Evolutionary conservation across 2,113 vertebrate species (phyloP).

Genomic region (Vidua chalybeata): DNA sequence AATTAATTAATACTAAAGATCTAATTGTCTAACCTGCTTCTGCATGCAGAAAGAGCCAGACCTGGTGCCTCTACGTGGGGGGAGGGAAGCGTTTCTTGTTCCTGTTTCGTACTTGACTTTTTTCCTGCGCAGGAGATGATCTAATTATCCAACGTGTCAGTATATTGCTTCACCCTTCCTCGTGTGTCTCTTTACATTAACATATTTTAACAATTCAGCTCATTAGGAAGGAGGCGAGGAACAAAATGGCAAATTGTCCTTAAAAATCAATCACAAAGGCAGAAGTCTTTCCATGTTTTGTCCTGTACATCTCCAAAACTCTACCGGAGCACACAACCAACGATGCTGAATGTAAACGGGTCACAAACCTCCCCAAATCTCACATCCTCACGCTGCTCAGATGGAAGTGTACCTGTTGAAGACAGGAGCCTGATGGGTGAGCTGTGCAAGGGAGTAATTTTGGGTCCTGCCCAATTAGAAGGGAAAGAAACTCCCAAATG

Average conservation of each 20-base stretch:
- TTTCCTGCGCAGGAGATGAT: slow-evolving; percentile 54
- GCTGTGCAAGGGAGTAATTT: background rate
- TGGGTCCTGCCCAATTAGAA: background rate
- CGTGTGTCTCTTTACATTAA: slow-evolving; percentile 18
- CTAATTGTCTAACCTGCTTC: slow-evolving; percentile 59
- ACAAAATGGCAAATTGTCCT: background rate
- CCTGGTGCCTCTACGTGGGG: background rate
- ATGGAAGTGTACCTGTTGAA: background rate
- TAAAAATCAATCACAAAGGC: slow-evolving; percentile 29
- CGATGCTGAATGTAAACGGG: accelerated
- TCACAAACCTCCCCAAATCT: background rate
- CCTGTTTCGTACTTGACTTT: slow-evolving; percentile 62
- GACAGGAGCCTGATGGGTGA: background rate
- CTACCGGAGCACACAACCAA: background rate
- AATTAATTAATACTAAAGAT: background rate
- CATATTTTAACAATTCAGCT: slow-evolving; percentile 56
- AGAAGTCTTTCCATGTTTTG: background rate
- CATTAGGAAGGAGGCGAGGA: background rate
- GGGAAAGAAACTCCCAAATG: background rate
- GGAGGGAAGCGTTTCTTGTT: slow-evolving; percentile 54
- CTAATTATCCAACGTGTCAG: slow-evolving; percentile 57
- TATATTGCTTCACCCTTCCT: slow-evolving; percentile 51
- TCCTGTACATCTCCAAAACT: background rate
- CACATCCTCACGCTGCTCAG: background rate
- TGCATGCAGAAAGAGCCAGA: slow-evolving; percentile 46